These are phyloP conservation scores for Motacilla tschutschensis DNA, from an alignment of 2,113 vertebrate species.

Conservation along the genomic window DNA sequence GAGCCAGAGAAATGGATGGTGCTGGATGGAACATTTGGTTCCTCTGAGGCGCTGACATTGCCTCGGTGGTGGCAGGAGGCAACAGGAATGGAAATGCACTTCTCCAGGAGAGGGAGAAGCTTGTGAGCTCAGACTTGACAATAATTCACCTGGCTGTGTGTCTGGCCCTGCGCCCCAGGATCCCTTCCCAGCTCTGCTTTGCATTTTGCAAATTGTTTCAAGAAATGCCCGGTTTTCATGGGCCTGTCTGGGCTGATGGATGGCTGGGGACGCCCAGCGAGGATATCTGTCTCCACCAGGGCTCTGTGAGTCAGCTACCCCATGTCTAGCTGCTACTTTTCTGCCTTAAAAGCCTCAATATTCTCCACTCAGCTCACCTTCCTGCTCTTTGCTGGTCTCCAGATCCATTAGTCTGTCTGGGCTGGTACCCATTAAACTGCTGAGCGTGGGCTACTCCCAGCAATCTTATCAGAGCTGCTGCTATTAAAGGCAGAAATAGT, in stretches of 20 bases:
- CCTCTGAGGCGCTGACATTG: neutral
- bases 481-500: constrained; percentile 8
- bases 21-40: neutral
- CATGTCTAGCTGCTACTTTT: constrained; percentile 3
- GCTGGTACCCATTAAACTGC: constrained; percentile 35
- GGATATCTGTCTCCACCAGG: constrained; percentile 45
- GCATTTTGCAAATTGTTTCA: constrained; percentile 18
- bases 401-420: constrained; percentile 45
- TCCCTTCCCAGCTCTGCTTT: constrained; percentile 21
- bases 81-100: neutral
- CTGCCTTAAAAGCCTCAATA: constrained; percentile 34
- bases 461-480: constrained; percentile 1
- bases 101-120: neutral
- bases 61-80: neutral
- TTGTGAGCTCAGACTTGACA: neutral
- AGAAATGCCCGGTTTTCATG: neutral
- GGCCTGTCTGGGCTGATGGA: neutral
- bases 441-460: neutral
- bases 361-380: constrained; percentile 25
- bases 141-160: constrained; percentile 1
- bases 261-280: neutral
- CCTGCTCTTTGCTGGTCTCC: constrained; percentile 35
- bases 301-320: constrained; percentile 19
- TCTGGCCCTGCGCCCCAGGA: constrained; percentile 1
- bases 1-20: neutral